Evolutionary conservation across 2,113 vertebrate genomes (phyloP).

Genomic region (Seriola rivoliana): DNA sequence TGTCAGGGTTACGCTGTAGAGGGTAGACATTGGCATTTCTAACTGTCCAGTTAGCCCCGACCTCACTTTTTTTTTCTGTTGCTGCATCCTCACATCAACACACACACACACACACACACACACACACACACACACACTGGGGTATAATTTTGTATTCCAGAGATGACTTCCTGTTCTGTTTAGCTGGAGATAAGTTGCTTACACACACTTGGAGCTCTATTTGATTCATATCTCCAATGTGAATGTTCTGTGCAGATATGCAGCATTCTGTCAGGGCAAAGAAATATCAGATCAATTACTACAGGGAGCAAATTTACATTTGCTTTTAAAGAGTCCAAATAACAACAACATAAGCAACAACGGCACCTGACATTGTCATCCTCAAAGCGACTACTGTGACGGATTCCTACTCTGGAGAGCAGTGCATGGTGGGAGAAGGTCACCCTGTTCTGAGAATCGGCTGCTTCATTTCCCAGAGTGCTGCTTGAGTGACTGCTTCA

Average conservation of each 20-base stretch:
- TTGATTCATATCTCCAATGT: conserved; percentile 13
- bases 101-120: not conserved
- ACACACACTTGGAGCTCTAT: not conserved
- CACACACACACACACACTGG: not conserved
- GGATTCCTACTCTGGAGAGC: conserved; percentile 45
- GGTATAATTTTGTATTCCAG: not conserved
- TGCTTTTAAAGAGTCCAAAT: conserved; percentile 30
- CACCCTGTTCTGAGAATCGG: conserved; percentile 62
- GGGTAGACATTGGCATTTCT: conserved; percentile 66
- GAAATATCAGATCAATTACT: conserved; percentile 17
- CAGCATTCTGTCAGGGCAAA: conserved; percentile 5
- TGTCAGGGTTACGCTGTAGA: conserved; percentile 57
- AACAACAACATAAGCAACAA: conserved; percentile 2
- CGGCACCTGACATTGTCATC: conserved; percentile 3
- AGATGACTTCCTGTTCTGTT: conserved; percentile 24
- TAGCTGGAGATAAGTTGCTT: conserved; percentile 22
- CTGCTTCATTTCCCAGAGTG: conserved; percentile 78
- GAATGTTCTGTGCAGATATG: conserved; percentile 42
- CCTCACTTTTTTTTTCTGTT: not conserved
- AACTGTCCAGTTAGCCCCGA: conserved; percentile 48
- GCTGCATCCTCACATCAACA: conserved; percentile 8
- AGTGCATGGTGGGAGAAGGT: conserved; percentile 64
- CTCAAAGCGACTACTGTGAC: conserved; percentile 10
- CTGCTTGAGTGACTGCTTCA: conserved; percentile 66
- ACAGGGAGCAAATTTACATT: conserved; percentile 35